phyloP scores from a whole-genome alignment of 92 coral and sea anemone genomes.

The Porites evermanni region DNA sequence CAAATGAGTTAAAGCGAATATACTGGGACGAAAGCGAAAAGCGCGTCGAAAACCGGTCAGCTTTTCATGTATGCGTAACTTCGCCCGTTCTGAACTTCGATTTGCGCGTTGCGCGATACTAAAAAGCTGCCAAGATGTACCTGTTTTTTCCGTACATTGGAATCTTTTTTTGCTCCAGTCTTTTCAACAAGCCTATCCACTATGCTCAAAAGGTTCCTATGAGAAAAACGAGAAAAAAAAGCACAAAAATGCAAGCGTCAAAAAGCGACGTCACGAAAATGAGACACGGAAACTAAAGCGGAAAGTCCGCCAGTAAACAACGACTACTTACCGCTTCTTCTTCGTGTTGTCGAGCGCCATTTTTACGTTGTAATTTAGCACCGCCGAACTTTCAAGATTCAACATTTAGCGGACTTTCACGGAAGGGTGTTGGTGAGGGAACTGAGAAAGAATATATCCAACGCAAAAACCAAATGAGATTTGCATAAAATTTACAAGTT shows the following conservation, averaged over 20 bases:
- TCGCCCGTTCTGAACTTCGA: conserved; percentile 2
- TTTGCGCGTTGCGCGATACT: conserved; percentile 27
- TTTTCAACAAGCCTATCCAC: conserved; percentile 74
- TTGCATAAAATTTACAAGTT: conserved; percentile 85
- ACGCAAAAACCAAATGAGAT: conserved; percentile 75
- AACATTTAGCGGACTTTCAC: conserved; percentile 15
- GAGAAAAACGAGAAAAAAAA: conserved; percentile 52
- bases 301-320: conserved; percentile 30
- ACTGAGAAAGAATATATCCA: conserved; percentile 54
- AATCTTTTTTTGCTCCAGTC: conserved; percentile 41
- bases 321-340: conserved; percentile 78
- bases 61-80: not conserved
- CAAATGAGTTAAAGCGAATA: conserved; percentile 33
- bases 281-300: conserved; percentile 85
- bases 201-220: conserved; percentile 69
- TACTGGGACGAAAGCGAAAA: conserved; percentile 13
- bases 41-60: conserved; percentile 42
- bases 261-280: conserved; percentile 89
- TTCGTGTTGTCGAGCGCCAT: conserved; percentile 62
- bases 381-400: conserved; percentile 1
- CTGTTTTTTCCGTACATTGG: conserved; percentile 44
- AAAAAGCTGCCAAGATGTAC: conserved; percentile 46
- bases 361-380: not conserved
- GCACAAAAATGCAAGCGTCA: conserved; percentile 50
- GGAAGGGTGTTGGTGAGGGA: conserved; percentile 55